phyloP scores from a whole-genome alignment of 2,797 vertebrate genomes.

The Adrianichthys oophorus region DNA sequence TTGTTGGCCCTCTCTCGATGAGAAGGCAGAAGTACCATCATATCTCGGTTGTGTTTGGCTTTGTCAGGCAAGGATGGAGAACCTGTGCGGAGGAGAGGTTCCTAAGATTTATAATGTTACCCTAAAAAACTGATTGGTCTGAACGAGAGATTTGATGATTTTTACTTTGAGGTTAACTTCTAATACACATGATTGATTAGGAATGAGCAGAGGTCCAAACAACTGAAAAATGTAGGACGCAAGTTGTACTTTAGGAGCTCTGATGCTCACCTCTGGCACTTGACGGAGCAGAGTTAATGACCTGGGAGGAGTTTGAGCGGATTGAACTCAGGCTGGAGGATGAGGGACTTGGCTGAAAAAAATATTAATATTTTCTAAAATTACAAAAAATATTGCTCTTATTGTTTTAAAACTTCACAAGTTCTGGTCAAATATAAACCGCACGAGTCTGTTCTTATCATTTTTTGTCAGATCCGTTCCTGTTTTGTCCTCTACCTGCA shows the following conservation, averaged over 20 bases:
- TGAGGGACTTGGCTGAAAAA: conserved; percentile 92
- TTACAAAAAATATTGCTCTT: not conserved
- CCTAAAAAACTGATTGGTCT: not conserved
- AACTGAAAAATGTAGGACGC: not conserved
- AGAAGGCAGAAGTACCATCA: conserved; percentile 92
- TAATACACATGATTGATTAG: not conserved
- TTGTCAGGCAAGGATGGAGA: conserved; percentile 98
- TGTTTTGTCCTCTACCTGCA: conserved; percentile 84
- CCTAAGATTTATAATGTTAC: not conserved
- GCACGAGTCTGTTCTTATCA: no score
- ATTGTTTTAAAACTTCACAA: not conserved
- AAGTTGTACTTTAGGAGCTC: conserved; percentile 2
- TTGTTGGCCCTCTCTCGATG: conserved; percentile 94
- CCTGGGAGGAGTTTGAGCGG: conserved; percentile 96
- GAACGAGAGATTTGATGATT: no score
- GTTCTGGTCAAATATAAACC: no score
- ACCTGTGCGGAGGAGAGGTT: conserved; percentile 64
- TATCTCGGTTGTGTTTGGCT: conserved; percentile 93
- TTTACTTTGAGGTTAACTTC: no score
- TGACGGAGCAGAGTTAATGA: conserved; percentile 95
- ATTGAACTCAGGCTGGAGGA: conserved; percentile 98
- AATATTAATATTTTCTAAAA: conserved; percentile 3
- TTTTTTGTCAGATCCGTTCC: no score
- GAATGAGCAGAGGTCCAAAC: not conserved
- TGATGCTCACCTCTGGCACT: conserved; percentile 91